A percentile compares a stretch with the other conserved stretches of the same genome.
Evolutionary conservation across 1,140 invertebrate species (phyloP).

Genomic region (Hyposmocoma kahamanoa): DNA sequence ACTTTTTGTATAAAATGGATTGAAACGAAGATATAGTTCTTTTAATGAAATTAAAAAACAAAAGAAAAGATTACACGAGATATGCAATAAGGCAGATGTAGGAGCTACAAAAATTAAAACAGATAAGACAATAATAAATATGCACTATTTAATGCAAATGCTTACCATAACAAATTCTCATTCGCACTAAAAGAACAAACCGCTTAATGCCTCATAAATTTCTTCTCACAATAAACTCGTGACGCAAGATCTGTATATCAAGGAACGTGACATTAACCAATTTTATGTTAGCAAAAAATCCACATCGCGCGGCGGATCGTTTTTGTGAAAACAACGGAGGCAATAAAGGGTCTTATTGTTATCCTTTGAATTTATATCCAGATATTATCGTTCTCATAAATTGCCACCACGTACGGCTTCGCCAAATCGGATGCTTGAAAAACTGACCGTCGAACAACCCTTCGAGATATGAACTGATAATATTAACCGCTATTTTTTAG

Average conservation of each 20-base stretch:
- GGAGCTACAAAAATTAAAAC: too few relatives aligned
- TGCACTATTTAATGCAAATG: too few relatives aligned
- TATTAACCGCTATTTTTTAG: not conserved
- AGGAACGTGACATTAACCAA: constrained; percentile 51
- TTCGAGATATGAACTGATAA: constrained; percentile 20
- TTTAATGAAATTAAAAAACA: too few relatives aligned
- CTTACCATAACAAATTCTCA: too few relatives aligned
- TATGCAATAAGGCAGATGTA: too few relatives aligned
- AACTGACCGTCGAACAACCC: constrained; percentile 39
- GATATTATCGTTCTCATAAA: constrained; percentile 66
- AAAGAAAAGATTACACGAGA: too few relatives aligned
- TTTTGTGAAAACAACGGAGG: constrained; percentile 62
- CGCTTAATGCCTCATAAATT: constrained; percentile 20
- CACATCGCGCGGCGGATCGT: constrained; percentile 49
- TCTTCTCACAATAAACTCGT: constrained; percentile 33
- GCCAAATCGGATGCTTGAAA: constrained; percentile 46
- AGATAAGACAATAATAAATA: too few relatives aligned
- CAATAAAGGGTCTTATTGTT: constrained; percentile 68
- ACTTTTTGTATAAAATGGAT: too few relatives aligned
- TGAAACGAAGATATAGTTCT: too few relatives aligned
- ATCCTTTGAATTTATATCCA: constrained; percentile 69
- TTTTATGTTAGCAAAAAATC: constrained; percentile 60
- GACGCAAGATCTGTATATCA: constrained; percentile 52
- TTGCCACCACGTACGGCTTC: constrained; percentile 53
- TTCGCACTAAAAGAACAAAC: not conserved